phyloP scores from a whole-genome alignment of 2,888 invertebrate genomes.

The Calameuta idolon region DNA sequence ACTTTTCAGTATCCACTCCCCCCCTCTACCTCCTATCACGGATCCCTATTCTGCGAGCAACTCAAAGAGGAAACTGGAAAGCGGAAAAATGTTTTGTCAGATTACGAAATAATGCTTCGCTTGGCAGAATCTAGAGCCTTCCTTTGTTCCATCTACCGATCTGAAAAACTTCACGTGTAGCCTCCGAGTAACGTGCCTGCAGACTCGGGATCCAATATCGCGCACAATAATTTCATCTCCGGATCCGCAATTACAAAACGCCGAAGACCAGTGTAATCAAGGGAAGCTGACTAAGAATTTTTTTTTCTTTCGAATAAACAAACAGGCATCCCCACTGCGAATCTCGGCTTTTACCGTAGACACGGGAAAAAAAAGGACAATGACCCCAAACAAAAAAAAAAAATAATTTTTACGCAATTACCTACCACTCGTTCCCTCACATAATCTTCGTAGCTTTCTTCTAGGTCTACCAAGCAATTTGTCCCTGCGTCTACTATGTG shows the following conservation, averaged over 20 bases:
- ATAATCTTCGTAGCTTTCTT: background rate
- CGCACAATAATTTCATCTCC: background rate
- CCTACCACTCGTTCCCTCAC: too few species aligned
- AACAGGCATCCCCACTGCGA: background rate
- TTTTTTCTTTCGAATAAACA: background rate
- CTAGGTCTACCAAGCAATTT: background rate
- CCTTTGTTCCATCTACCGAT: background rate
- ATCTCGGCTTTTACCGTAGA: background rate
- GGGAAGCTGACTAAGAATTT: background rate
- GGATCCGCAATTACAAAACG: background rate
- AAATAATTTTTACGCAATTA: too few species aligned
- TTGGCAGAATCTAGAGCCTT: background rate
- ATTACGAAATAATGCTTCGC: conserved; percentile 35
- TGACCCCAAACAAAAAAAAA: too few species aligned
- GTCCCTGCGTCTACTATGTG: too few species aligned
- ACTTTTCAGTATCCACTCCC: conserved; percentile 9
- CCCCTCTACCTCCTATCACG: conserved; percentile 21
- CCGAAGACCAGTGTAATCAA: background rate
- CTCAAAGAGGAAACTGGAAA: conserved; percentile 24
- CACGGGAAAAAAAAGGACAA: too few species aligned
- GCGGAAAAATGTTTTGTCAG: conserved; percentile 51
- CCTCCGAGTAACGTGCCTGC: background rate
- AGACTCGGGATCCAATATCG: background rate
- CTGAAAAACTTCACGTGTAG: background rate
- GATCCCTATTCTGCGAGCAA: conserved; percentile 13